Percentiles rank a stretch among this genome's conserved stretches.
phyloP scores from a whole-genome alignment of 30 jellyfish, hydroid and myxozoan species.

The Chrysaora quinquecirrha region DNA sequence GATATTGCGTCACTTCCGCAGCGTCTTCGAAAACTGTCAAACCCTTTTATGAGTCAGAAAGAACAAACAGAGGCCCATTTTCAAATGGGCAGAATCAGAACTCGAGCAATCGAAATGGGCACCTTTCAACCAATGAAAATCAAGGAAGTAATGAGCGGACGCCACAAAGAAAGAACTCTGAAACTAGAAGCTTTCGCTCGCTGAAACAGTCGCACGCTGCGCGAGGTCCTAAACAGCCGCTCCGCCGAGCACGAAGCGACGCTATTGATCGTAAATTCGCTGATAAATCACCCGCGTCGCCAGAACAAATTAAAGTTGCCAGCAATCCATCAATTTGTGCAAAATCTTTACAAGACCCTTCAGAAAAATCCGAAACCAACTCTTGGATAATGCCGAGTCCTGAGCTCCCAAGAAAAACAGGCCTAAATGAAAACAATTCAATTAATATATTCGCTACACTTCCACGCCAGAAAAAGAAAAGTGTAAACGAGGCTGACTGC shows the following conservation, averaged over 20 bases:
- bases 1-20: slow-evolving; percentile 37
- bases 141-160: neutral
- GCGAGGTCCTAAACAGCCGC: slow-evolving; percentile 29
- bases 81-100: neutral
- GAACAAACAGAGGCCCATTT: neutral
- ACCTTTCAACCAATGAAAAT: neutral
- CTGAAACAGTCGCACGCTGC: slow-evolving; percentile 24
- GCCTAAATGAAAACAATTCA: slow-evolving; percentile 21
- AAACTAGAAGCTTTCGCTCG: slow-evolving; percentile 46
- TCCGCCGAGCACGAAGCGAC: slow-evolving; percentile 67
- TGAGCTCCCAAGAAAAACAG: slow-evolving; percentile 10
- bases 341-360: slow-evolving; percentile 8
- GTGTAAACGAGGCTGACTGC: slow-evolving; percentile 59
- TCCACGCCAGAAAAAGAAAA: slow-evolving; percentile 50
- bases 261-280: slow-evolving; percentile 34
- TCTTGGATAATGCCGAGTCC: slow-evolving; percentile 69
- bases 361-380: slow-evolving; percentile 9
- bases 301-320: slow-evolving; percentile 1
- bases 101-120: slow-evolving; percentile 21
- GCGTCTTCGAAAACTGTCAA: slow-evolving; percentile 21
- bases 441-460: slow-evolving; percentile 49
- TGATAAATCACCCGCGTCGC: neutral
- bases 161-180: slow-evolving; percentile 20
- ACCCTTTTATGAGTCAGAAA: slow-evolving; percentile 6
- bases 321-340: neutral